Evolutionary conservation across 2,888 invertebrate genomes (phyloP).

Genomic region (Clistopyga incitator): DNA sequence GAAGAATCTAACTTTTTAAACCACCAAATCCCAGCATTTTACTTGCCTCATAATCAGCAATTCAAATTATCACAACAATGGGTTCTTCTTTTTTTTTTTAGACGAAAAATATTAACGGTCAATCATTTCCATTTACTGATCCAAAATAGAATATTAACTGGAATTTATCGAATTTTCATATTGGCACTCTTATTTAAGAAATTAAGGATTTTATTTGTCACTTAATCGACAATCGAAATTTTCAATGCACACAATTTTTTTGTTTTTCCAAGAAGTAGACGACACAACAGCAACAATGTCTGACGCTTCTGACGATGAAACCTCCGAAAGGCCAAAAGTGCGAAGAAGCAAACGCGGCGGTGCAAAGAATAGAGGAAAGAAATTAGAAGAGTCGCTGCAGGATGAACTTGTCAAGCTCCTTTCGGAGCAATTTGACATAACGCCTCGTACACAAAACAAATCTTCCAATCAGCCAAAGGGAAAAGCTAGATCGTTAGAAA

Average conservation of each 20-base stretch:
- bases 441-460: neutral
- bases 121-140: too few relatives aligned
- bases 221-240: neutral
- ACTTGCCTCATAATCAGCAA: neutral
- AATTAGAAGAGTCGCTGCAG: neutral
- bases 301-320: neutral
- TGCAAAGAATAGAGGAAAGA: constrained; percentile 21
- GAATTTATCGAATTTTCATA: too few relatives aligned
- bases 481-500: neutral
- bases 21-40: neutral
- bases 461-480: neutral
- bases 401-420: constrained; percentile 23
- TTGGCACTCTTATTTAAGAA: too few relatives aligned
- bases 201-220: too few relatives aligned
- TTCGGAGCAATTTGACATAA: constrained; percentile 33
- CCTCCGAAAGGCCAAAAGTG: neutral
- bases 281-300: constrained; percentile 20
- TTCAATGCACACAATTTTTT: neutral
- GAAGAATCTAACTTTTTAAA: neutral
- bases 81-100: too few relatives aligned
- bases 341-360: constrained; percentile 17
- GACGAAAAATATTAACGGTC: neutral
- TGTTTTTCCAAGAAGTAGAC: neutral
- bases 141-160: too few relatives aligned
- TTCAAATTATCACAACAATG: neutral